Base-by-base conservation (phyloP, 2,888 invertebrate genomes). In the Drosophila macrospina region DNA sequence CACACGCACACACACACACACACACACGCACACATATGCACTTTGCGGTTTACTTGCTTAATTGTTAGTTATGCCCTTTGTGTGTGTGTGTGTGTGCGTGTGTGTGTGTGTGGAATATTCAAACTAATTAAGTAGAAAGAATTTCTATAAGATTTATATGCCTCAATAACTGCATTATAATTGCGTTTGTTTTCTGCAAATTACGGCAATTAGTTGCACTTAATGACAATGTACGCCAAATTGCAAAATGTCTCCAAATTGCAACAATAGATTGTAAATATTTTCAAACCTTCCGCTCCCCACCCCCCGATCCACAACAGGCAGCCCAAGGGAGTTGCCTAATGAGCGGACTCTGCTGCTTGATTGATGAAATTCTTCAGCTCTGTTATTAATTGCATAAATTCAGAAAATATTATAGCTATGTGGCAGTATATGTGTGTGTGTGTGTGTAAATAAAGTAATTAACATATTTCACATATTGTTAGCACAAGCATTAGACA, bases 81-180 rank as follows among this genome's bases (percentile, higher is more conserved):
- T 20, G 20, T 20, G 20, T 20, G 20, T 20, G 20, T 20, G 20
- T 20, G 20, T 20, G 20, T 20, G 20, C 3, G 20, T 20, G 20
- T 20, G 20, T 20, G 20, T 20, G 69, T 65, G 68, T 65, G 70
- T 50, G 81, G 42, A 62, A 69, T 70, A 86, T 84, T 86, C 74
- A 84, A 85, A 85, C 85, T 86, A 85, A 85, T 85, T 85, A 88
- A 81, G 88, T 83, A 72, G 80, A 88, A 83, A 80, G 88, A 83
- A 86, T 83, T 70, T 36, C 74, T 50, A 65, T 61, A 83, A 77
- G 83, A 83, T 83, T 83, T 83, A 83, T 86, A 67, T 70, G 74
- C 74, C 11, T 62, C 83, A 61, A 80, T 80, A 67, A 59, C 41
- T 72, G 72, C 50, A 65, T 72, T 56, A 61, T 77, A 80, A 86